A percentile compares a stretch with the other conserved stretches of the same genome.
Evolutionary conservation across 2,888 invertebrate genomes (phyloP).

Genomic region (Amorpha juglandis): DNA sequence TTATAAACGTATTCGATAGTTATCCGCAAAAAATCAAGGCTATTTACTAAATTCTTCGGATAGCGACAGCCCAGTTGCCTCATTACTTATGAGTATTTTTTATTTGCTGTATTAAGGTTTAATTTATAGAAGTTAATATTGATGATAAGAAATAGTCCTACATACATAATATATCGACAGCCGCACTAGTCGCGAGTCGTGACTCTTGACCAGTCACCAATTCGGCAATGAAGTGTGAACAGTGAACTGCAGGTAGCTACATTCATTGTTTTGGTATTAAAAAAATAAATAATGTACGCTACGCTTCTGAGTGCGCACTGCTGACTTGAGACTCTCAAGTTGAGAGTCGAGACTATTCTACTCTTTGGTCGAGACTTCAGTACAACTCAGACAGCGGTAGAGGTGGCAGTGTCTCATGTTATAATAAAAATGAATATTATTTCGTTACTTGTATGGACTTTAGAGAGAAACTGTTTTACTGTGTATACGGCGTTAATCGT

Average conservation of each 20-base stretch:
- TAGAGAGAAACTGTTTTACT: slow-evolving; percentile 75
- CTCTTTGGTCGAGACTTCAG: too few relatives aligned
- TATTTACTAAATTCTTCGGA: background rate
- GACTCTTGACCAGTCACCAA: too few relatives aligned
- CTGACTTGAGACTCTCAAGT: background rate
- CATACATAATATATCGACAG: too few relatives aligned
- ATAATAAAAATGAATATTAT: slow-evolving; percentile 67
- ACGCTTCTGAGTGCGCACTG: too few relatives aligned
- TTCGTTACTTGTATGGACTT: slow-evolving; percentile 68
- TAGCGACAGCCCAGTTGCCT: background rate
- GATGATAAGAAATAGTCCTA: background rate
- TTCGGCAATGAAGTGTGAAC: too few relatives aligned
- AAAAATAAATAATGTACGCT: too few relatives aligned
- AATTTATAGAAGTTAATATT: background rate
- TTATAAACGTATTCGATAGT: background rate
- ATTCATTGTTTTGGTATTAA: background rate
- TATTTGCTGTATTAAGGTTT: background rate
- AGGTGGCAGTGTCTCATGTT: background rate
- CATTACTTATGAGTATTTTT: background rate
- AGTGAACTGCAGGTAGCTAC: too few relatives aligned
- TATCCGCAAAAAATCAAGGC: background rate
- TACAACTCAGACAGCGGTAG: background rate
- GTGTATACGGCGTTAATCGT: slow-evolving; percentile 69
- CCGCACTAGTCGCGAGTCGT: too few relatives aligned
- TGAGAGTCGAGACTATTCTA: too few relatives aligned